Evolutionary conservation across 1,140 invertebrate species (phyloP), one percentile per base, ranked within the genome.

Genomic region (Pogonomyrmex barbatus): DNA sequence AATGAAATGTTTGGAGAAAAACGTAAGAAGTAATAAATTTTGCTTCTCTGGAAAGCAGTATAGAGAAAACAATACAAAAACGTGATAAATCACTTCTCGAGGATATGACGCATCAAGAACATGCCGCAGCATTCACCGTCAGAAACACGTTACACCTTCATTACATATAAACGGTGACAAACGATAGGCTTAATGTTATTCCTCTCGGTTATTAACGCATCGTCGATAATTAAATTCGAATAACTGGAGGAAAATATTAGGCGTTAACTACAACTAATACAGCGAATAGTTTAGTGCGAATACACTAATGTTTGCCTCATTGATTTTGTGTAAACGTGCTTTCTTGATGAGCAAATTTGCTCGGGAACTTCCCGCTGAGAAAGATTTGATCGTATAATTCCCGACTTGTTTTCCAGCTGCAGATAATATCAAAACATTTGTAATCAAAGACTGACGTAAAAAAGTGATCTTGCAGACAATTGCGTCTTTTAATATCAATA

Each of bases 61-160:
- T n/a, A 58, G 33, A 63, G 39, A 77, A 60, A 77, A 77, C 12
- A 77, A 77, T 60, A 12, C 39, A 76, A 54, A 76, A 76, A 58
- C 73, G 39, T 76, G 73, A 77, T 30, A 77, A 77, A 77, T 47
- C 8, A 10, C 0, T 33, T 30, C 12, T 77, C 9, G 4, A 62
- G 12, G 2, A 47, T 47, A 33, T 36, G 42, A 47, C 42, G 36
- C 36, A 77, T 62, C 14, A 36, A 45, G 14, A 77, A 62, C 10
- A 76, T 58, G 39, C 33, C 45, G 24, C 6, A 62, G 42, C 30
- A 54, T 62, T 47, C 24, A 62, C 9, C 10, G 2, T 5, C 10
- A 62, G 30, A 58, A 47, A 62, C 24, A n/a, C 14, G 42, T 77
- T 75, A 33, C 14, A 47, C 24, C 6, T 14, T 47, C 8, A 62